A percentile compares a stretch with the other conserved stretches of the same genome.
These are phyloP conservation scores for Puffinus mauretanicus DNA, from an alignment of 2,113 vertebrate genomes.

Conservation along the genomic window DNA sequence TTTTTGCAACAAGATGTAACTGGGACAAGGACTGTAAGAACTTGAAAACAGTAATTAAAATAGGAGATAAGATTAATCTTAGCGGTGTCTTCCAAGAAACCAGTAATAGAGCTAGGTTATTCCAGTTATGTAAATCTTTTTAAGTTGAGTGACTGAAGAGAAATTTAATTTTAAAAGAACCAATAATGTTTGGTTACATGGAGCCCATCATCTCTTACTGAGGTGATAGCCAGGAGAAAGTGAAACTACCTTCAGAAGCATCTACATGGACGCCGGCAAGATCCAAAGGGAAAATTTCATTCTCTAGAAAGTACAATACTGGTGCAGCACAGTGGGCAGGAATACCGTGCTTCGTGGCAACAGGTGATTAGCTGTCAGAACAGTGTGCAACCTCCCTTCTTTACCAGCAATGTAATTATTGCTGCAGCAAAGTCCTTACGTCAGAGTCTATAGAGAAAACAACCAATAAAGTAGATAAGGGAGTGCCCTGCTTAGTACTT, in stretches of 20 bases:
- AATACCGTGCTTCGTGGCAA: background rate
- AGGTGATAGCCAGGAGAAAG: background rate
- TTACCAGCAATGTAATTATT: background rate
- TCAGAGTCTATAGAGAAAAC: background rate
- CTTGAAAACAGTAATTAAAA: slow-evolving; percentile 56
- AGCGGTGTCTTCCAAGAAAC: slow-evolving; percentile 40
- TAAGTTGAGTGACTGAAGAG: slow-evolving; percentile 2
- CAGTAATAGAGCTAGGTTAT: slow-evolving; percentile 39
- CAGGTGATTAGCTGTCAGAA: background rate
- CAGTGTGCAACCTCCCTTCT: background rate
- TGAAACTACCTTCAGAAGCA: background rate
- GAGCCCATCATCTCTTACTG: background rate
- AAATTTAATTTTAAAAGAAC: slow-evolving; percentile 52
- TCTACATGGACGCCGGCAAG: background rate
- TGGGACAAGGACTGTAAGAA: slow-evolving; percentile 52
- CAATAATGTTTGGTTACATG: background rate
- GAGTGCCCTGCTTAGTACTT: background rate
- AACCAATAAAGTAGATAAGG: slow-evolving; percentile 15
- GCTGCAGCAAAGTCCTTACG: slow-evolving; percentile 22
- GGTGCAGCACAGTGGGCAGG: background rate
- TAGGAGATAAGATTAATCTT: slow-evolving; percentile 39
- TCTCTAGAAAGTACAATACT: background rate
- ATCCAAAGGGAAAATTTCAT: background rate
- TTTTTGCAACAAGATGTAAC: slow-evolving; percentile 56
- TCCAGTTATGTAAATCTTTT: slow-evolving; percentile 59